A percentile compares a stretch with the other conserved stretches of the same genome.
Conservation (phyloP, 1,140 invertebrate species). For the Cherax destructor region DNA sequence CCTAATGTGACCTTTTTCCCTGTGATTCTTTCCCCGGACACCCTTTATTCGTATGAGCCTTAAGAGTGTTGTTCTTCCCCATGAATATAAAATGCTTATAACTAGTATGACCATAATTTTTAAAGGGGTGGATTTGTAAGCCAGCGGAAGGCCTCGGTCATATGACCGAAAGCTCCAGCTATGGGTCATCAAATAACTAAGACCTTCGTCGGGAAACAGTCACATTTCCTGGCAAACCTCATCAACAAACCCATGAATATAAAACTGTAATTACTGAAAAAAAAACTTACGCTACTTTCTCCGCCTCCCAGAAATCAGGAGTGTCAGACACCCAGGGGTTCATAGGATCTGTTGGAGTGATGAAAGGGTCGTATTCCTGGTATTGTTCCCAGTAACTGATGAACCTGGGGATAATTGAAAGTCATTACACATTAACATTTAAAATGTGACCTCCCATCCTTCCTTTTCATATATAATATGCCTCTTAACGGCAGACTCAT, state of each 20-base stretch:
- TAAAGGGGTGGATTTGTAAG: too few relatives aligned
- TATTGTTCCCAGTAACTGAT: conserved; percentile 98
- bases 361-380: conserved; percentile 95
- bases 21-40: too few relatives aligned
- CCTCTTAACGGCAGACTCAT: too few relatives aligned
- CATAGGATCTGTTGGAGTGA: conserved; percentile 90
- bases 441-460: too few relatives aligned
- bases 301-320: conserved; percentile 96
- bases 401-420: conserved; percentile 79
- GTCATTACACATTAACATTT: too few relatives aligned
- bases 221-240: not conserved
- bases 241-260: not conserved
- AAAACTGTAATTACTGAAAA: not conserved
- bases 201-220: too few relatives aligned
- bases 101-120: too few relatives aligned
- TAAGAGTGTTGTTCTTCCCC: conserved; percentile 2
- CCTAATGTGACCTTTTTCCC: too few relatives aligned
- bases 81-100: not conserved
- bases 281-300: conserved; percentile 87
- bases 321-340: conserved; percentile 99
- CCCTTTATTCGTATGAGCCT: not conserved
- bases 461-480: too few relatives aligned
- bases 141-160: too few relatives aligned
- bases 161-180: too few relatives aligned
- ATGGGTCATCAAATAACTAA: too few relatives aligned